Evolutionary conservation across 2,113 vertebrate species (phyloP), one percentile per base, ranked within the genome.

Genomic region (Syrmaticus mikado): DNA sequence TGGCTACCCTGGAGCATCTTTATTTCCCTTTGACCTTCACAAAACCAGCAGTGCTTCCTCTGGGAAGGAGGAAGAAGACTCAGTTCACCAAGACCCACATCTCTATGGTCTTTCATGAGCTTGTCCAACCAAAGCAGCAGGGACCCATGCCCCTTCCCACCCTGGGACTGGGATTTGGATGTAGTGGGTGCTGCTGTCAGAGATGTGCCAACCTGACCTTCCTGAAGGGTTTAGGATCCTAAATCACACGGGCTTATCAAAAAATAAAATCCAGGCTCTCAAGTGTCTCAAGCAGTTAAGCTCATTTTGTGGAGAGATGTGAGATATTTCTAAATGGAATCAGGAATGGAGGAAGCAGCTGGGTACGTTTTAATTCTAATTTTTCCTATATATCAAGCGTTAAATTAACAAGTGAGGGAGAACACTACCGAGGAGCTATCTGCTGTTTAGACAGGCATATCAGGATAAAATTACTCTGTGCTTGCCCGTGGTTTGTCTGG

Each of bases 321-420:
- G 82, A 87, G 82, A 32, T 83, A 86, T 86, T 97, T 91, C 57
- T 38, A 90, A 90, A 72, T 70, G 80, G 73, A 93, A 77, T 66
- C 21, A 21, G 77, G 70, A 90, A 43, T 43, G 80, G 52, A 84
- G 73, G 76, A 86, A 95, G 62, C 68, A 87, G 79, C 36, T 0
- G 1, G 36, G 57, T 89, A 78, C 58, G 79, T 93, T 94, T 95
- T 95, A 87, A 86, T 94, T 94, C 66, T 86, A 84, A 94, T 95
- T 96, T 96, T 95, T 96, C 80, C 76, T 83, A 45, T 93, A 96
- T 68, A 95, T 81, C 87, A 96, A 94, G 87, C 87, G 57, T 96
- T 97, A 95, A 96, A 97, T 97, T 94, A 94, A 91, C 91, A 88
- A 88, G 76, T 0, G 30, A 75, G 76, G 70, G 73, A 88, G 87